Conservation (phyloP, 2,113 vertebrate genomes). For the Synodontis membranacea region DNA sequence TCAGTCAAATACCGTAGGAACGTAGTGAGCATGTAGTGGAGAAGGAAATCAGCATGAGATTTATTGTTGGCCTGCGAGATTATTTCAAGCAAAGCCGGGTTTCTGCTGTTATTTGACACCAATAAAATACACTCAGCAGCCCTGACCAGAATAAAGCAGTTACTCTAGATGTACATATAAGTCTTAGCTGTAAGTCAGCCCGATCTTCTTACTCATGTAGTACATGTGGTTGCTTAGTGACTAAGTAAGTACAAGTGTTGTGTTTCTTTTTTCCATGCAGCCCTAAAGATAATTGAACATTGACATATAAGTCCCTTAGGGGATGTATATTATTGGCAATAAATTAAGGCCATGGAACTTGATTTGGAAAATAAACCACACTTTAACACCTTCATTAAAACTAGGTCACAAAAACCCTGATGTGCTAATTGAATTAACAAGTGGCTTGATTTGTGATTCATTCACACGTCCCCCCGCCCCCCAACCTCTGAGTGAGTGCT, state of each 20-base stretch:
- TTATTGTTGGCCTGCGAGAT: slow-evolving; percentile 6
- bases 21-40: neutral
- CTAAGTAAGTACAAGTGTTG: neutral
- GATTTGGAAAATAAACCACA: slow-evolving; percentile 3
- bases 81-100: neutral
- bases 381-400: neutral
- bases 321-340: neutral
- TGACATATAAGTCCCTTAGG: neutral
- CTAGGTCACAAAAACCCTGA: neutral
- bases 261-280: neutral
- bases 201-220: neutral
- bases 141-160: neutral
- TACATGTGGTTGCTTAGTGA: slow-evolving; percentile 10
- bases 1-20: neutral
- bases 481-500: neutral
- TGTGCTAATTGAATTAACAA: slow-evolving; percentile 11
- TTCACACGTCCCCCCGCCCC: neutral
- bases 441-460: neutral
- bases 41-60: slow-evolving; percentile 16
- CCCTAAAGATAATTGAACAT: neutral
- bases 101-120: neutral
- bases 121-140: neutral
- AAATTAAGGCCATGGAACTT: neutral
- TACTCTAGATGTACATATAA: neutral
- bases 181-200: neutral